Evolutionary conservation across 2,797 vertebrate genomes (phyloP).

Genomic region (Acipenser ruthenus): DNA sequence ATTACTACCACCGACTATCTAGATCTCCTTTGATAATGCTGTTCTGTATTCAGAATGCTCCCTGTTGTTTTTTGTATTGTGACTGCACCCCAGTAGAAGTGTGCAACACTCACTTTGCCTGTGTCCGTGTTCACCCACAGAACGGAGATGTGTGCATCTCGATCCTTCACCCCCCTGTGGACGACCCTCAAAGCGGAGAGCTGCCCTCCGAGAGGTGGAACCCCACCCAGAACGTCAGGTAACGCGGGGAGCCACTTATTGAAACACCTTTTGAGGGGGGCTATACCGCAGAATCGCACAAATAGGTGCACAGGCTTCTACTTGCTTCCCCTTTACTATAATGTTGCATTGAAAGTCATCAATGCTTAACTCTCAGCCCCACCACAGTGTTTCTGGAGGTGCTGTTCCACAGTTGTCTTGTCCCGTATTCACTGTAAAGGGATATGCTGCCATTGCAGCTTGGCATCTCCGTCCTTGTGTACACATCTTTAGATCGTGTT

Average conservation of each 20-base stretch:
- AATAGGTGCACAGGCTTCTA: neutral
- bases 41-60: neutral
- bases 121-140: slow-evolving; percentile 41
- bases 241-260: slow-evolving; percentile 16
- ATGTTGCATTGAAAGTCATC: too few relatives aligned
- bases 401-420: neutral
- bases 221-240: slow-evolving; percentile 97
- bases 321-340: too few relatives aligned
- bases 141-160: slow-evolving; percentile 98
- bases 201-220: slow-evolving; percentile 96
- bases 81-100: neutral
- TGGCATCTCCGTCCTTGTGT: neutral
- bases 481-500: neutral
- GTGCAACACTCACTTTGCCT: neutral
- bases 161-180: slow-evolving; percentile 94
- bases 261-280: neutral
- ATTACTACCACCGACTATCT: too few relatives aligned
- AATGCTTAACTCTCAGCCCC: too few relatives aligned
- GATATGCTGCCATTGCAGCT: neutral
- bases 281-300: neutral
- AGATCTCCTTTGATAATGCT: too few relatives aligned
- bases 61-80: neutral
- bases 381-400: neutral
- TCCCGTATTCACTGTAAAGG: neutral
- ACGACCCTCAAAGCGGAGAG: slow-evolving; percentile 96